A percentile compares a stretch with the other conserved stretches of the same genome.
These are phyloP conservation scores for Drosophila sturtevanti DNA, from an alignment of 1,140 invertebrate species.

Conservation along the genomic window DNA sequence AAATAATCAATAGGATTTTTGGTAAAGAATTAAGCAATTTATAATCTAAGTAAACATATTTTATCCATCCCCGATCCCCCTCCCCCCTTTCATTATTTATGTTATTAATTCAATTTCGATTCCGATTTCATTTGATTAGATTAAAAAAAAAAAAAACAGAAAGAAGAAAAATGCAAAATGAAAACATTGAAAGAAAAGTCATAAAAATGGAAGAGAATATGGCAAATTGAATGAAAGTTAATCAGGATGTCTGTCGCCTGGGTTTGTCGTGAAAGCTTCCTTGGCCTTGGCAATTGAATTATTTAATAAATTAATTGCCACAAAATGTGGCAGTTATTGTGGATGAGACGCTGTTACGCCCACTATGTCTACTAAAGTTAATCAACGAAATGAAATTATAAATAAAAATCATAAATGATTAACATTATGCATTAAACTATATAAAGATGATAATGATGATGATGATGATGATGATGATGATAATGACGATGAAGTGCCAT, in stretches of 20 bases:
- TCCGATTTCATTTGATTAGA: constrained; percentile 56
- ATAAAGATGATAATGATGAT: not conserved
- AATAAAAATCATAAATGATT: not conserved
- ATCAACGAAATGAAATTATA: not conserved
- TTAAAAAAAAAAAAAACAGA: constrained; percentile 28
- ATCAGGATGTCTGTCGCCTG: constrained; percentile 66
- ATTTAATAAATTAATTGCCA: constrained; percentile 74
- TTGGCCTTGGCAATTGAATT: constrained; percentile 57
- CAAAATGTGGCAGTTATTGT: constrained; percentile 31
- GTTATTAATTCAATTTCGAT: constrained; percentile 13
- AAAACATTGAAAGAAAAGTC: constrained; percentile 40
- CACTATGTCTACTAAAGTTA: constrained; percentile 5
- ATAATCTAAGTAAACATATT: too few relatives aligned
- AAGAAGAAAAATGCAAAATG: constrained; percentile 11
- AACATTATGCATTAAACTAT: not conserved
- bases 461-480: not conserved
- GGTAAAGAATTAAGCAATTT: too few relatives aligned
- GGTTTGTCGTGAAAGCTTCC: constrained; percentile 40
- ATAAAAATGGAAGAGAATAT: constrained; percentile 9
- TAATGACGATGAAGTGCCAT: not conserved
- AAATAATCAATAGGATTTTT: too few relatives aligned
- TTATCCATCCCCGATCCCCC: too few relatives aligned
- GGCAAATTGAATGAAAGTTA: constrained; percentile 74
- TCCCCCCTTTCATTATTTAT: not conserved
- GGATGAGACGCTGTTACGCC: too few relatives aligned